These are phyloP conservation scores for Bugula neritina DNA, from an alignment of 2,888 invertebrate species.

Conservation along the genomic window DNA sequence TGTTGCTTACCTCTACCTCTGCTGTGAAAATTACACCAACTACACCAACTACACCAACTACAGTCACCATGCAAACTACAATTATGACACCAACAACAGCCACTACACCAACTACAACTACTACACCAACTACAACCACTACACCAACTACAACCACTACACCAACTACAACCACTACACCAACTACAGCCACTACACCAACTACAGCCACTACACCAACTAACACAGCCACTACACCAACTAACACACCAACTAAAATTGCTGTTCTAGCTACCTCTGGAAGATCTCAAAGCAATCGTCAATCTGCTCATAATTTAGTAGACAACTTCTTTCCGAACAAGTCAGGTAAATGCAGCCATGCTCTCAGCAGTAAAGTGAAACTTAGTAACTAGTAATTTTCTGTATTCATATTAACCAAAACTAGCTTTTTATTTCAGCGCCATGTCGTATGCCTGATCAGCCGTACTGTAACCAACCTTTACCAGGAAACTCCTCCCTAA, in stretches of 20 bases:
- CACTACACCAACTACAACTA: neutral
- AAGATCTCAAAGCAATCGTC: too few species aligned
- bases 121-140: neutral
- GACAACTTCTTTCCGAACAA: conserved; percentile 7
- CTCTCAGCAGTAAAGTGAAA: too few species aligned
- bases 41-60: neutral
- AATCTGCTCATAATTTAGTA: neutral
- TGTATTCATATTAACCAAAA: too few species aligned
- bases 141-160: neutral
- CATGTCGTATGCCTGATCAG: neutral
- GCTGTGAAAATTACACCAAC: neutral
- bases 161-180: neutral
- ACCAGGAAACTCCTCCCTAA: neutral
- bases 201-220: neutral
- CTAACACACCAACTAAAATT: neutral
- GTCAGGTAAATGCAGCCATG: neutral
- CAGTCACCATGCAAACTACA: neutral
- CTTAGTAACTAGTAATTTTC: too few species aligned
- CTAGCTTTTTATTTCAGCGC: conserved; percentile 1
- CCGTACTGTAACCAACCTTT: conserved; percentile 15
- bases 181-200: neutral
- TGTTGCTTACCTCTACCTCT: too few species aligned
- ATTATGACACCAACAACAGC: neutral
- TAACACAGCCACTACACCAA: neutral
- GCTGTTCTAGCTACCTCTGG: too few species aligned